Evolutionary conservation across 1,140 invertebrate species (phyloP), one percentile per base, ranked within the genome.

Genomic region (Drosophila kanapiae): DNA sequence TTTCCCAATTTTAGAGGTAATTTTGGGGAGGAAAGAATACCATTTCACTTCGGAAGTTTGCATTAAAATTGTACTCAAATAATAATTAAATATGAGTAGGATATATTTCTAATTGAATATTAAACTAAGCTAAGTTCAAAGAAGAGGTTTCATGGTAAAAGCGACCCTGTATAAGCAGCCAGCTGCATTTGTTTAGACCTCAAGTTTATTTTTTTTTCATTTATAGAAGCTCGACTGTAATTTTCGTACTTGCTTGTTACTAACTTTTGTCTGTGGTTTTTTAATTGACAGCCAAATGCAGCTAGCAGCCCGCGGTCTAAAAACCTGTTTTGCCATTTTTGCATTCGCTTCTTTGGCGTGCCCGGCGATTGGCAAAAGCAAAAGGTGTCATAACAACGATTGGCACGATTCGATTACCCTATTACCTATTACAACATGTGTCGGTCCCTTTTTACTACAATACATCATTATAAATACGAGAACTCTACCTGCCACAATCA

Each of bases 211-310:
- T 27, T 56, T 6, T 0, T 11, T 5, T 13, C 4, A 6, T 18
- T 7, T 65, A 29, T 6, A 14, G 23, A 67, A 16, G 13, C 14
- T 31, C 0, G 0, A 42, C 67, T 87, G 48, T 68, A 58, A 27
- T 63, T 60, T 64, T 49, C 13, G 58, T 53, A 42, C 14, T 70
- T 59, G 65, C 45, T 59, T 54, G 38, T 76, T 54, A 49, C 48
- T 61, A 63, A 51, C 45, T 71, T 54, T 77, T 58, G 23, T 64
- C 63, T 68, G 64, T 76, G 74, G 62, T 48, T 64, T 45, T 75
- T 88, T 88, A 88, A 88, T 88, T 88, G 81, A 79, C 81, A 88
- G 69, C 64, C 80, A 78, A 88, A 84, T 80, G 84, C 76, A 80
- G 67, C 62, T 54, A 54, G 48, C n/a, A 54, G 48, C 16, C 14